Evolutionary conservation across 1,140 invertebrate genomes (phyloP).

Genomic region (Drosophila persimilis): DNA sequence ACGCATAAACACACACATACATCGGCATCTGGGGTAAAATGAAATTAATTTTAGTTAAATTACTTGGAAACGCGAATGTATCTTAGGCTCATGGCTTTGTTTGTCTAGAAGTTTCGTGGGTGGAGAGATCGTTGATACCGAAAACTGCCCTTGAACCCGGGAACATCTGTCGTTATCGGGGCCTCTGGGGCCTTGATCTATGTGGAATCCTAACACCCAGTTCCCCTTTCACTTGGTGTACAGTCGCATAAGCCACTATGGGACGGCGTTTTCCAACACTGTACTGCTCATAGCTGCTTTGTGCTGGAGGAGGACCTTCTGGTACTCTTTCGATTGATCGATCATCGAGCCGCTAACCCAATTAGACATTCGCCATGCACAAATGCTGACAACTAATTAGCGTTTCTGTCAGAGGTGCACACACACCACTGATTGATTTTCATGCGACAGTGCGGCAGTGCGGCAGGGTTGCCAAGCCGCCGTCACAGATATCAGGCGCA

Average conservation of each 20-base stretch:
- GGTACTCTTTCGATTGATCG: slow-evolving; percentile 18
- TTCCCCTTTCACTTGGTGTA: too few species aligned
- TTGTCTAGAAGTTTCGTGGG: slow-evolving; percentile 31
- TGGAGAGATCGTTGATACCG: slow-evolving; percentile 6
- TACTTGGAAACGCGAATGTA: slow-evolving; percentile 65
- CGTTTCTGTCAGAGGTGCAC: slow-evolving; percentile 50
- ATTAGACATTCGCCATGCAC: slow-evolving; percentile 5
- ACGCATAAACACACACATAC: slow-evolving; percentile 21
- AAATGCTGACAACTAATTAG: slow-evolving; percentile 69
- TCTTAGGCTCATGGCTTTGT: slow-evolving; percentile 40
- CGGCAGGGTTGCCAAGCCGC: slow-evolving; percentile 17
- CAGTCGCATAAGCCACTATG: too few species aligned
- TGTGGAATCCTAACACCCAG: too few species aligned
- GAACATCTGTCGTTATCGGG: too few species aligned
- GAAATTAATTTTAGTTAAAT: slow-evolving; percentile 66
- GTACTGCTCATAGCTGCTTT: too few species aligned
- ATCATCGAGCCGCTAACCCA: slow-evolving; percentile 20
- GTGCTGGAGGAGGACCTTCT: background rate
- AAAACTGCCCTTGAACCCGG: slow-evolving; percentile 32
- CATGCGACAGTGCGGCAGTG: slow-evolving; percentile 10
- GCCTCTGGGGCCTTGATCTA: too few species aligned
- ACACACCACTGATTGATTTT: slow-evolving; percentile 49
- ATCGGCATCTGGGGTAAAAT: slow-evolving; percentile 18
- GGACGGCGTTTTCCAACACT: too few species aligned
- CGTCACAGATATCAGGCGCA: background rate